phyloP scores from a whole-genome alignment of 2,113 vertebrate genomes.

The Chlamydotis undulata region DNA sequence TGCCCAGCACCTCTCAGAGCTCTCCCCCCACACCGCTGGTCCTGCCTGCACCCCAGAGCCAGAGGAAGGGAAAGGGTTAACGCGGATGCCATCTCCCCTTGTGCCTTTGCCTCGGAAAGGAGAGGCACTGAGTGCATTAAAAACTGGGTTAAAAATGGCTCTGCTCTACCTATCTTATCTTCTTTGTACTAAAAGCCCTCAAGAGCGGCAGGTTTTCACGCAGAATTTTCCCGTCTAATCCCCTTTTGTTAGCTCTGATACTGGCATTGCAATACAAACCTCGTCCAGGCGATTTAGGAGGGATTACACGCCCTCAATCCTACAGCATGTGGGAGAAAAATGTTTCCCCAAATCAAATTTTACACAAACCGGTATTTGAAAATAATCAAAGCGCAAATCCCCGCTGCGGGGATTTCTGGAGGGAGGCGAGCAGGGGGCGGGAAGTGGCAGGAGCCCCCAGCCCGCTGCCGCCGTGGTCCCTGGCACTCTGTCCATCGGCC shows the following conservation, averaged over 20 bases:
- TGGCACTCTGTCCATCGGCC: background rate
- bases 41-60: background rate
- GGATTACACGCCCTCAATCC: slow-evolving; percentile 81
- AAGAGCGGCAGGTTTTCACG: slow-evolving; percentile 72
- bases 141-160: slow-evolving; percentile 82
- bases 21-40: rapidly evolving
- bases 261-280: slow-evolving; percentile 68
- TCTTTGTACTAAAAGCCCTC: slow-evolving; percentile 78
- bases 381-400: slow-evolving; percentile 78
- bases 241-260: slow-evolving; percentile 78
- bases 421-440: background rate
- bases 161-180: slow-evolving; percentile 76
- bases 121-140: slow-evolving; percentile 39
- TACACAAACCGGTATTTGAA: slow-evolving; percentile 73
- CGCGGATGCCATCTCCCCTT: background rate
- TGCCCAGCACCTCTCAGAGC: background rate
- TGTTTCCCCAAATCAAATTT: slow-evolving; percentile 80
- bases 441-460: background rate
- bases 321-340: slow-evolving; percentile 72
- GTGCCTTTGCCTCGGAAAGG: background rate
- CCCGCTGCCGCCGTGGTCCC: background rate
- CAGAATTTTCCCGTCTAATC: slow-evolving; percentile 76
- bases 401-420: slow-evolving; percentile 2
- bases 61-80: background rate
- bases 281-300: slow-evolving; percentile 71